Evolutionary conservation across 1,140 invertebrate species (phyloP), one percentile per base, ranked within the genome.

Genomic region (Copidosoma floridanum): DNA sequence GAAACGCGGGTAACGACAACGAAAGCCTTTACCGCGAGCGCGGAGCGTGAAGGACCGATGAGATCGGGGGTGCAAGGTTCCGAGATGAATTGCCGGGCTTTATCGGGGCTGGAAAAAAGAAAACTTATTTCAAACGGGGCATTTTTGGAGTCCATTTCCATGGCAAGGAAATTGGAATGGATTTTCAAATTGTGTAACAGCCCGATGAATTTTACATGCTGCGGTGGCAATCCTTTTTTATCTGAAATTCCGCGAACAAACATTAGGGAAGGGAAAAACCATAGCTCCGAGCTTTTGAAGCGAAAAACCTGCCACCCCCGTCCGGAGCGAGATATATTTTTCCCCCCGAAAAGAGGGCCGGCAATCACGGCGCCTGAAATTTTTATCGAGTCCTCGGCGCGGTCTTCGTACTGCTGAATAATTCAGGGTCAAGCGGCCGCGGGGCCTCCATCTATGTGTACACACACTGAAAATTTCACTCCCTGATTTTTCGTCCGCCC

Each of bases 281-380:
- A n/a, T n/a, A n/a, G n/a, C n/a, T n/a, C n/a, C n/a, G n/a, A n/a
- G n/a, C n/a, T 32, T 32, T 32, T 6, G 12, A 32, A 32, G 12
- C 6, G 29, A 12, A 12, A 12, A 32, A 12, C 6, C 29, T 12
- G 29, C 29, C 29, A 0, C 29, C 29, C 6, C 29, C 29, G 29
- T 12, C 40, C n/a, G n/a, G n/a, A n/a, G n/a, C n/a, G n/a, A n/a
- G n/a, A n/a, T n/a, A n/a, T n/a, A n/a, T n/a, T n/a, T n/a, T n/a
- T n/a, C n/a, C n/a, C n/a, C n/a, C n/a, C n/a, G n/a, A 3, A 14
- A 14, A 40, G 18, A 23, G 43, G 18, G 43, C 59, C 72, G 66
- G 75, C 73, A 79, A 79, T 80, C 77, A 78, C 70, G 75, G 59
- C 38, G 59, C 57, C 60, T 80, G 74, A 69, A 80, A 77, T 77